These are phyloP conservation scores for Microcaecilia unicolor DNA, from an alignment of 2,797 vertebrate species.

Conservation along the genomic window DNA sequence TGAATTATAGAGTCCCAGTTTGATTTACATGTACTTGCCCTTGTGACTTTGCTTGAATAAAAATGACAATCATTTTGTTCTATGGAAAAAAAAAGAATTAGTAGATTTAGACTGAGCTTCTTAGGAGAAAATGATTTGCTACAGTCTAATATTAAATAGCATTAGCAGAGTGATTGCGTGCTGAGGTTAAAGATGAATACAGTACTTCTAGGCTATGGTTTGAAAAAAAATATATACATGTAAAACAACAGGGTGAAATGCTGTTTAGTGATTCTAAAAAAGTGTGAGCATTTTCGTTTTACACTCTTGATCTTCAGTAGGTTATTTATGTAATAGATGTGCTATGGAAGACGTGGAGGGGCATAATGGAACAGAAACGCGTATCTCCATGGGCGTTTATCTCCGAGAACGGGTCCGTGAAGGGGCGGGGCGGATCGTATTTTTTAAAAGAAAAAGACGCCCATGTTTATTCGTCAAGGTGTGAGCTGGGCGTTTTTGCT, in stretches of 20 bases:
- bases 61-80: slow-evolving; percentile 38
- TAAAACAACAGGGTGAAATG: slow-evolving; percentile 21
- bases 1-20: slow-evolving; percentile 35
- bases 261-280: slow-evolving; percentile 21
- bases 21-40: slow-evolving; percentile 35
- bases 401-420: too few relatives aligned
- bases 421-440: too few relatives aligned
- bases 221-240: slow-evolving; percentile 30
- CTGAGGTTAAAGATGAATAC: slow-evolving; percentile 45
- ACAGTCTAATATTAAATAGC: slow-evolving; percentile 41
- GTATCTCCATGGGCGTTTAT: too few relatives aligned
- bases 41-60: slow-evolving; percentile 33
- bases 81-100: slow-evolving; percentile 37
- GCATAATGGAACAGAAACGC: too few relatives aligned
- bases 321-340: too few relatives aligned
- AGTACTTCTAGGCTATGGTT: slow-evolving; percentile 14
- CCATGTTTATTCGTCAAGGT: too few relatives aligned
- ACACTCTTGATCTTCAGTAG: too few relatives aligned
- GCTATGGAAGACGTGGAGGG: too few relatives aligned
- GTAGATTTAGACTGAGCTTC: too few relatives aligned
- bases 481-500: too few relatives aligned
- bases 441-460: too few relatives aligned
- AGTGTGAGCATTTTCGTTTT: slow-evolving; percentile 35
- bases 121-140: slow-evolving; percentile 46
- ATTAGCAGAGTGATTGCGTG: slow-evolving; percentile 44